Percentiles rank a stretch among this genome's conserved stretches.
phyloP scores from a whole-genome alignment of 2,888 invertebrate species.

The Desoria tigrina region DNA sequence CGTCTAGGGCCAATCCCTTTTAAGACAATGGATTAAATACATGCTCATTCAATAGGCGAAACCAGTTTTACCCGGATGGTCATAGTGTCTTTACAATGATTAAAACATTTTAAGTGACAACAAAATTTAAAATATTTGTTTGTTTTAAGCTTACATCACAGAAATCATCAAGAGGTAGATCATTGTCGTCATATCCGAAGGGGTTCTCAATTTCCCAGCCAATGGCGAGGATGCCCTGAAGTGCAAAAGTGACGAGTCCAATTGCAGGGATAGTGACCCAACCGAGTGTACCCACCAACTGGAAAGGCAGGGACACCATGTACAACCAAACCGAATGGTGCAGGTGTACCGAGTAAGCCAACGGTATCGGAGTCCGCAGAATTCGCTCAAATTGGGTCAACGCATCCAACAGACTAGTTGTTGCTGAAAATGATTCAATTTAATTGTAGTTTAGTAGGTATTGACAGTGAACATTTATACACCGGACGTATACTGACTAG shows the following conservation, averaged over 20 bases:
- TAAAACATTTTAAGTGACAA: too few relatives aligned
- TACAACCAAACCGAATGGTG: conserved; percentile 36
- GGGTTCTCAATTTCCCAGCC: conserved; percentile 40
- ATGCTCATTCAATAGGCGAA: too few relatives aligned
- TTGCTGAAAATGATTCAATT: too few relatives aligned
- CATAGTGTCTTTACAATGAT: too few relatives aligned
- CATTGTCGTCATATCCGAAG: conserved; percentile 39
- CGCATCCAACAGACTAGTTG: conserved; percentile 24
- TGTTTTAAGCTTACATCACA: conserved; percentile 15
- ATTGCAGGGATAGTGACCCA: conserved; percentile 32
- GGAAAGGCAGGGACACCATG: conserved; percentile 29
- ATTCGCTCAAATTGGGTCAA: conserved; percentile 34
- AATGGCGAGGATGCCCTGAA: conserved; percentile 30
- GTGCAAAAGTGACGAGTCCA: conserved; percentile 25
- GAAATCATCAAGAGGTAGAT: conserved; percentile 29
- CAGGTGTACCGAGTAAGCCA: conserved; percentile 37
- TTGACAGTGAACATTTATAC: too few relatives aligned
- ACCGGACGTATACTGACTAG: too few relatives aligned
- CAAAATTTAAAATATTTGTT: neutral
- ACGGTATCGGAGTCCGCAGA: conserved; percentile 37
- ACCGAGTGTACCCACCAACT: conserved; percentile 21
- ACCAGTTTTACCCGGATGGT: too few relatives aligned
- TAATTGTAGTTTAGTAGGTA: too few relatives aligned
- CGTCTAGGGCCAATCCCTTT: too few relatives aligned
- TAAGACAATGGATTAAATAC: too few relatives aligned